phyloP scores from a whole-genome alignment of 2,113 vertebrate genomes.

The Cyprinodon brontotheroides region DNA sequence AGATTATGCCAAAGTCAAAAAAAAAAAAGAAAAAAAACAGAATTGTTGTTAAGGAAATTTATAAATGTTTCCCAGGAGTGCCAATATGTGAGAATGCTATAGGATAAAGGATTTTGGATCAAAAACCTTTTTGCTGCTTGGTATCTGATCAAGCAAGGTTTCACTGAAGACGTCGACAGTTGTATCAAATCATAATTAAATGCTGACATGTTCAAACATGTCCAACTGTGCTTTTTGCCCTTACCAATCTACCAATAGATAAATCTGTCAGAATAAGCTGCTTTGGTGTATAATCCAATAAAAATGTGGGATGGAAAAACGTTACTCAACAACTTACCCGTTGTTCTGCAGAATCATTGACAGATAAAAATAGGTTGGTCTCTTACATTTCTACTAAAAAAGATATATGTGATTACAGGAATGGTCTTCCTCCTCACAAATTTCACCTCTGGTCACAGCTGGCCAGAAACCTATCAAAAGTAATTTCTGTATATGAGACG shows the following conservation, averaged over 20 bases:
- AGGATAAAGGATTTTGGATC: neutral
- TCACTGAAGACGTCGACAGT: neutral
- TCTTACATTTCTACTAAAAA: neutral
- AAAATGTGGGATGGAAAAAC: neutral
- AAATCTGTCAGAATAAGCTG: neutral
- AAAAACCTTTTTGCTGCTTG: too few species aligned
- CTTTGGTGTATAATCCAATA: neutral
- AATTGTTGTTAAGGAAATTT: too few species aligned
- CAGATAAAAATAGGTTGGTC: neutral
- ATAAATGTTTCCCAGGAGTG: too few species aligned
- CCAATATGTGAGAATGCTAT: neutral
- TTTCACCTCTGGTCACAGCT: slow-evolving; percentile 15
- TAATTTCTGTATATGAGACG: slow-evolving; percentile 31
- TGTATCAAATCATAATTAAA: neutral
- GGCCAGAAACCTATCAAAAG: slow-evolving; percentile 38
- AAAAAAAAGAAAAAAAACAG: too few species aligned
- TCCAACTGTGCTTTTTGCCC: neutral
- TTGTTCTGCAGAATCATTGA: neutral
- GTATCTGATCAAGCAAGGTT: neutral
- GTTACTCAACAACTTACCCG: neutral
- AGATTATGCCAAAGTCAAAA: too few species aligned
- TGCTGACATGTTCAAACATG: neutral
- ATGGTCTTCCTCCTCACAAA: neutral
- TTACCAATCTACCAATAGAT: neutral
- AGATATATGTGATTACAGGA: neutral